Evolutionary conservation across 2,797 vertebrate genomes (phyloP).

Genomic region (Pangasius macronema): DNA sequence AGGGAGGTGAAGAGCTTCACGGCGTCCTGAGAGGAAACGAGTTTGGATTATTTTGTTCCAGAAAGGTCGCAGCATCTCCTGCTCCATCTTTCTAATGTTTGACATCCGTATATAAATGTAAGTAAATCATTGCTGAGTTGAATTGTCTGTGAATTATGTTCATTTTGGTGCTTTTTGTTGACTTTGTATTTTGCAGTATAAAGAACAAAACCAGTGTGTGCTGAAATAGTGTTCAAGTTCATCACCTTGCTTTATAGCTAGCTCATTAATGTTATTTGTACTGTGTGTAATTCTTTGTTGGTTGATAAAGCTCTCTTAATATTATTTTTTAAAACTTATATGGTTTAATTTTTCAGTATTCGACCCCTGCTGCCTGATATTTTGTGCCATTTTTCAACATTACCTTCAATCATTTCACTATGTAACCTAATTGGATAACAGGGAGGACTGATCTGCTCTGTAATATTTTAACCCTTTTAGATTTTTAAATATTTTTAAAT

Average conservation of each 20-base stretch:
- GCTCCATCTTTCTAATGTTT: neutral
- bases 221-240: neutral
- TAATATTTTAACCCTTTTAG: neutral
- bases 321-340: neutral
- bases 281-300: neutral
- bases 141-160: neutral
- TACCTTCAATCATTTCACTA: neutral
- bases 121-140: neutral
- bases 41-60: neutral
- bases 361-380: neutral
- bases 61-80: constrained; percentile 3
- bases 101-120: constrained; percentile 14
- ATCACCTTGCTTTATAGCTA: neutral
- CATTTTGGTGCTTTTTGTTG: neutral
- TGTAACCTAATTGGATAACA: neutral
- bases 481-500: neutral
- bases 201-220: neutral
- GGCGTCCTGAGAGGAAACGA: constrained; percentile 5
- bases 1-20: constrained; percentile 6
- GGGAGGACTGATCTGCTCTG: neutral
- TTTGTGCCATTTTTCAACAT: neutral
- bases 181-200: neutral
- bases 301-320: neutral
- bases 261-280: neutral
- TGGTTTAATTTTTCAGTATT: neutral